Base-by-base conservation (phyloP, 2,113 vertebrate species). In the Tachycineta bicolor region DNA sequence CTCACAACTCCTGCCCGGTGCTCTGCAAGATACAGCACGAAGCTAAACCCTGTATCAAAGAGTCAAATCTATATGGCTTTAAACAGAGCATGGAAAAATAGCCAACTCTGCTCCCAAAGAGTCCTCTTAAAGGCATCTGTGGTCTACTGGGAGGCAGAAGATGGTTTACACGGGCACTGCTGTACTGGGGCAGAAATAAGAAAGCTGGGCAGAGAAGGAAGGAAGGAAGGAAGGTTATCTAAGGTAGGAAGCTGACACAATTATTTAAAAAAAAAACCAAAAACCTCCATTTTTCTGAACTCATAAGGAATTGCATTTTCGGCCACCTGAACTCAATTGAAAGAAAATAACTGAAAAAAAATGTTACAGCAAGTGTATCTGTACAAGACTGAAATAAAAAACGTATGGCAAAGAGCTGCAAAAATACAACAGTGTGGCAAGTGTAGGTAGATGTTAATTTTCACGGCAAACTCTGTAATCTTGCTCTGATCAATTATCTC, bases 401-500 rank as follows among this genome's bases (percentile, higher is more conserved):
- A n/a, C 46, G 17, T 39, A 60, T 7, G 18, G 3, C 25, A 94
- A 95, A 84, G 19, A 85, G n/a, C 25, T 87, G 56, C 62, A 43
- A 71, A 93, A 94, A 70, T 53, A 62, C 3, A 12, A 60, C 19
- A 52, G 59, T n/a, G 52, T 70, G 64, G 64, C 56, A 91, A 81
- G 52, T 60, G 73, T 59, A 81, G 50, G 78, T 39, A 87, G 87
- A 73, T 74, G 62, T 62, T 87, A 76, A 89, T 76, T 95, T 87
- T 80, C 86, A 83, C 34, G 14, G 74, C 84, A 91, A 85, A 94
- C 37, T 65, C 62, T 63, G 53, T 78, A 90, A 87, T 94, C 93
- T 91, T 75, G 65, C 58, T 76, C 44, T 76, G 70, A 95, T 89
- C 83, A 93, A 89, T 83, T 89, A 87, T 58, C 60, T 87, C 34